A percentile compares a stretch with the other conserved stretches of the same genome.
phyloP scores from a whole-genome alignment of 2,888 invertebrate genomes.

The Parascotia fuliginaria region DNA sequence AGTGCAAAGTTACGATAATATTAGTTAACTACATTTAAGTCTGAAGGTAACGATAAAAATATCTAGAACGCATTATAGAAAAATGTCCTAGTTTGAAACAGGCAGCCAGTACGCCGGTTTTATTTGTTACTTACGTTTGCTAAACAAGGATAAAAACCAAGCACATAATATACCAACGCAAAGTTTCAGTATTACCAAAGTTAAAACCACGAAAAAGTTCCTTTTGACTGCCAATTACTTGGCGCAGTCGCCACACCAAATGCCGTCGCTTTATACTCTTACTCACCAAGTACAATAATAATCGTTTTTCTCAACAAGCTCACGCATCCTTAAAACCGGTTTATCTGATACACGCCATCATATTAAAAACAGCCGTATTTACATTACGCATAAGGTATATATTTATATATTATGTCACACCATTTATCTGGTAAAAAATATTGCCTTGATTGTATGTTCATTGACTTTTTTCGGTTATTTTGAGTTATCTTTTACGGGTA shows the following conservation, averaged over 20 bases:
- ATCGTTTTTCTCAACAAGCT: constrained; percentile 73
- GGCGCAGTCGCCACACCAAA: constrained; percentile 56
- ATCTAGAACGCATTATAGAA: too few relatives aligned
- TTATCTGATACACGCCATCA: constrained; percentile 20
- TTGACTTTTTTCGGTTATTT: constrained; percentile 41
- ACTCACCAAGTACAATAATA: constrained; percentile 57
- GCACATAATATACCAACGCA: too few relatives aligned
- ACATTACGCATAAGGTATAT: constrained; percentile 8
- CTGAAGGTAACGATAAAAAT: too few relatives aligned
- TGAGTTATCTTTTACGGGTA: constrained; percentile 41
- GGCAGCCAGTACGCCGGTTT: too few relatives aligned
- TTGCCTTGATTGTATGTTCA: constrained; percentile 43
- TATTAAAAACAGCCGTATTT: constrained; percentile 35
- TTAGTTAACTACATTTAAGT: too few relatives aligned
- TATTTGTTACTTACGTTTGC: too few relatives aligned
- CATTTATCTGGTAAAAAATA: constrained; percentile 41
- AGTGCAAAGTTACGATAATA: too few relatives aligned
- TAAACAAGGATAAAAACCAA: too few relatives aligned
- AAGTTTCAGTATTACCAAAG: constrained; percentile 15
- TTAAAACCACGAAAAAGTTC: constrained; percentile 45
- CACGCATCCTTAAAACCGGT: constrained; percentile 68
- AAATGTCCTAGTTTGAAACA: too few relatives aligned
- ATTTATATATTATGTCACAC: neutral
- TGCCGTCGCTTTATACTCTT: constrained; percentile 59
- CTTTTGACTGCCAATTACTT: constrained; percentile 49